These are phyloP conservation scores for Arothron firmamentum DNA, from an alignment of 2,113 vertebrate species.

Conservation along the genomic window DNA sequence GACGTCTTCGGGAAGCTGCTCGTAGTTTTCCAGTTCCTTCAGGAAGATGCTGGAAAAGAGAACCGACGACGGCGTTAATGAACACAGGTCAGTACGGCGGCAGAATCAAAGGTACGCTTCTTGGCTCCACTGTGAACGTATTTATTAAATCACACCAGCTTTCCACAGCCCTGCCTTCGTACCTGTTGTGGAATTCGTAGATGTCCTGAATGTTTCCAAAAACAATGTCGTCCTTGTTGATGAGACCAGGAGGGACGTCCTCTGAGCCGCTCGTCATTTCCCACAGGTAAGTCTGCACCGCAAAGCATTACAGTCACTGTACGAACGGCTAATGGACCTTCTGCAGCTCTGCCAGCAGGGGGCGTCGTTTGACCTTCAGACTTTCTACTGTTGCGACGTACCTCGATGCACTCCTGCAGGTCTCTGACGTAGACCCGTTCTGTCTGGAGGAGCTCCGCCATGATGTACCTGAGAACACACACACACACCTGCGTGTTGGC, in stretches of 20 bases:
- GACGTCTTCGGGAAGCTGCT: constrained; percentile 96
- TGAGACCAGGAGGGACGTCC: constrained; percentile 88
- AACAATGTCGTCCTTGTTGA: constrained; percentile 93
- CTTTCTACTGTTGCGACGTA: constrained; percentile 54
- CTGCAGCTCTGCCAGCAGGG: background rate
- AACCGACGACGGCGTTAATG: background rate
- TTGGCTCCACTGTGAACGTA: no score
- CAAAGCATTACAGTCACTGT: no score
- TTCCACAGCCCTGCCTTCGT: no score
- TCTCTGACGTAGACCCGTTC: constrained; percentile 96
- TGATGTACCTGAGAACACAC: constrained; percentile 85
- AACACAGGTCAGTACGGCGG: no score
- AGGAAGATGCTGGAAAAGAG: constrained; percentile 85
- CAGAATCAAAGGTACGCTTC: no score
- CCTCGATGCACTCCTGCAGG: constrained; percentile 96
- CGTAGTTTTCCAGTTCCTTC: constrained; percentile 97
- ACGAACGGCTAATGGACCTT: no score
- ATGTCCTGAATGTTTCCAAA: constrained; percentile 99
- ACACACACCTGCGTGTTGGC: background rate
- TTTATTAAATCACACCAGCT: no score
- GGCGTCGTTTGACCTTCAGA: background rate
- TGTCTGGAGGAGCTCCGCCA: constrained; percentile 96
- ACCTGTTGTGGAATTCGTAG: constrained; percentile 99
- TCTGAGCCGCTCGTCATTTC: constrained; percentile 98
- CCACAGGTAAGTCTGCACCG: constrained; percentile 91